phyloP scores from a whole-genome alignment of 92 coral and sea anemone species.

The Porites rus region DNA sequence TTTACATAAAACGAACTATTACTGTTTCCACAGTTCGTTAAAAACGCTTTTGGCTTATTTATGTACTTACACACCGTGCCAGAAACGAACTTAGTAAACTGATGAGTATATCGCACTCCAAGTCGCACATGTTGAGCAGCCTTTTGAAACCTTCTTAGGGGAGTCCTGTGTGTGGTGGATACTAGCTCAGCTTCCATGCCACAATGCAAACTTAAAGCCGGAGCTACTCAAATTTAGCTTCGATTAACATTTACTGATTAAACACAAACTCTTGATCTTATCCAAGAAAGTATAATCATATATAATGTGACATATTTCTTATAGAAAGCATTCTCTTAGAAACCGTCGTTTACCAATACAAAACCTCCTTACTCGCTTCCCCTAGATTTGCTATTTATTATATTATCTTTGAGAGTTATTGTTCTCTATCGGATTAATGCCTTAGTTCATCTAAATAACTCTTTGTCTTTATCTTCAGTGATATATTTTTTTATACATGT shows the following conservation, averaged over 20 bases:
- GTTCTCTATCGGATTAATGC: not conserved
- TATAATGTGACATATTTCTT: not conserved
- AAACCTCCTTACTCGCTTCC: not conserved
- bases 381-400: not conserved
- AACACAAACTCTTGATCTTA: too few species aligned
- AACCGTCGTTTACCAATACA: not conserved
- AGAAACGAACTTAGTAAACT: not conserved
- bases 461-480: too few species aligned
- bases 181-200: constrained; percentile 8
- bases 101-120: not conserved
- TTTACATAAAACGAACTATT: too few species aligned
- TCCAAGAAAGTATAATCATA: not conserved
- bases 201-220: not conserved
- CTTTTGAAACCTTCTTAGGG: constrained; percentile 1
- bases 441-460: too few species aligned
- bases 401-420: not conserved
- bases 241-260: not conserved
- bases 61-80: not conserved
- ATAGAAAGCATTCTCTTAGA: constrained; percentile 11
- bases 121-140: not conserved
- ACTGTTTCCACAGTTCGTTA: too few species aligned
- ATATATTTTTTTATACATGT: too few species aligned
- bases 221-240: not conserved
- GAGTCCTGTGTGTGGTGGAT: not conserved
- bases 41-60: too few species aligned